phyloP scores from a whole-genome alignment of 2,113 vertebrate species.

The Phrynosoma blainvillii region DNA sequence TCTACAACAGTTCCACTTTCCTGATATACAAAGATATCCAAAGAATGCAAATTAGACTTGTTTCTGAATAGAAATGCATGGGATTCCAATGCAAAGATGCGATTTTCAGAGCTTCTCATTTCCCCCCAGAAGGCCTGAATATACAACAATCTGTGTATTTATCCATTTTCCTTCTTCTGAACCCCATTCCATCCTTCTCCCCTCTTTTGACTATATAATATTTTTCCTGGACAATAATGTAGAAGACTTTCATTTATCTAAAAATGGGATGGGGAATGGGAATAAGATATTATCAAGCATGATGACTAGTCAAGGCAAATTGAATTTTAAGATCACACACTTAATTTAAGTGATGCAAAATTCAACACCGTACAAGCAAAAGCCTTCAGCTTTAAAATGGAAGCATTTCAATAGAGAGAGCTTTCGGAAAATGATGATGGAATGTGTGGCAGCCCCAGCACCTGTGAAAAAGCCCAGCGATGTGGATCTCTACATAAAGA shows the following conservation, averaged over 20 bases:
- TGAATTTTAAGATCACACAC: constrained; percentile 30
- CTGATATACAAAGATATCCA: too few relatives aligned
- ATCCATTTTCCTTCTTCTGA: neutral
- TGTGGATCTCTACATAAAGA: neutral
- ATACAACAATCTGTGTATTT: accelerated
- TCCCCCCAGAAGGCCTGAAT: neutral
- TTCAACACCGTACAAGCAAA: neutral
- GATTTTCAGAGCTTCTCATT: neutral
- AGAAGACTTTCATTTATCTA: neutral
- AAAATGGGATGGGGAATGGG: neutral
- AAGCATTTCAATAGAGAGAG: neutral
- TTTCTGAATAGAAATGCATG: neutral
- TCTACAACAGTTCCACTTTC: neutral
- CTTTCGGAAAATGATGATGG: constrained; percentile 6
- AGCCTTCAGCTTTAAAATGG: neutral
- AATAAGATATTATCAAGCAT: neutral
- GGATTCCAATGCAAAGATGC: neutral
- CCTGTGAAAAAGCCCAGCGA: neutral
- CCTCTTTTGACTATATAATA: constrained; percentile 18
- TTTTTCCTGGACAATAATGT: neutral
- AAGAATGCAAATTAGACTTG: neutral
- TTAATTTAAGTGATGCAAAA: constrained; percentile 28
- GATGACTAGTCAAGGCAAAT: neutral
- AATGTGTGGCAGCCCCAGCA: neutral
- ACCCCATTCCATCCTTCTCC: neutral